Evolutionary conservation across 2,113 vertebrate genomes (phyloP).

Genomic region (Dolichotis patagonum): DNA sequence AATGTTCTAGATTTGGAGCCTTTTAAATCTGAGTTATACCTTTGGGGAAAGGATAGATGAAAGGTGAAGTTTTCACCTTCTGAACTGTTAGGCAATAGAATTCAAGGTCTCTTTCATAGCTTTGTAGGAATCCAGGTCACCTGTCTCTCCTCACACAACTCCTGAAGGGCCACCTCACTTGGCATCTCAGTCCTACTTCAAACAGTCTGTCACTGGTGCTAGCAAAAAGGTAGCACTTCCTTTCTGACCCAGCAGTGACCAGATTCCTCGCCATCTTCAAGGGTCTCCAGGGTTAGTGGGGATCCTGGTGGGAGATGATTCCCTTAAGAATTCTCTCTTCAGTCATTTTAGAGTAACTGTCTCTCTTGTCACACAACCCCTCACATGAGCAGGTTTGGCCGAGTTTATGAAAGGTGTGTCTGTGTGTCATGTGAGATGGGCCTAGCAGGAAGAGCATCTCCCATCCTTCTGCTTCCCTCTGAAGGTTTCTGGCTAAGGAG

Average conservation of each 20-base stretch:
- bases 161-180: not conserved
- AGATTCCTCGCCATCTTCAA: not conserved
- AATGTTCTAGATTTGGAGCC: slow-evolving; percentile 47
- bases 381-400: not conserved
- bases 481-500: slow-evolving; percentile 58
- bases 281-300: not conserved
- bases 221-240: not conserved
- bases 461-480: slow-evolving; percentile 13
- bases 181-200: not conserved
- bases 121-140: not conserved
- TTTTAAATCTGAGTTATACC: slow-evolving; percentile 39
- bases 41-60: not conserved
- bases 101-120: slow-evolving; percentile 37
- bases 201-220: not conserved
- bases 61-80: slow-evolving; percentile 19
- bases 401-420: not conserved
- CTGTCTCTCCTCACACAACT: not conserved
- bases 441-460: not conserved
- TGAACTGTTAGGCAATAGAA: slow-evolving; percentile 27
- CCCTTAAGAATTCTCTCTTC: slow-evolving; percentile 5
- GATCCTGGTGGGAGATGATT: slow-evolving; percentile 8
- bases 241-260: not conserved
- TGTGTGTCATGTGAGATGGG: not conserved
- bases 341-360: not conserved
- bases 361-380: not conserved